Conservation (phyloP, 2,888 invertebrate species). For the Xestia ashworthii region DNA sequence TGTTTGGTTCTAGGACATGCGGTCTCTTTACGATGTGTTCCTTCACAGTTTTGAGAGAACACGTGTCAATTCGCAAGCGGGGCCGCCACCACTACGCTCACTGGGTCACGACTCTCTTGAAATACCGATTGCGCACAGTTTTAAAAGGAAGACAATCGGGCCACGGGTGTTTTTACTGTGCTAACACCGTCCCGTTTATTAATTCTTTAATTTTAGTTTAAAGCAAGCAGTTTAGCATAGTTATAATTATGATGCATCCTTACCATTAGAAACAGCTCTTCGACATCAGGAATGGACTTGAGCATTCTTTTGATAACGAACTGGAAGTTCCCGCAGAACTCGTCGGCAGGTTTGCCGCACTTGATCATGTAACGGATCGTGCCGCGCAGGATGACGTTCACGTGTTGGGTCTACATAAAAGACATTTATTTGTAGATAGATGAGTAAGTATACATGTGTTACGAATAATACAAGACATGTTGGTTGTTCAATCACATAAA, state of each 20-base stretch:
- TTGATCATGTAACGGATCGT: constrained; percentile 96
- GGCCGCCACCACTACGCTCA: background rate
- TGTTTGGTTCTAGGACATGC: background rate
- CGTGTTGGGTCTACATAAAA: constrained; percentile 93
- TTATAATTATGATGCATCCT: constrained; percentile 27
- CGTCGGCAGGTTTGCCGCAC: constrained; percentile 93
- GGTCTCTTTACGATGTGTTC: background rate
- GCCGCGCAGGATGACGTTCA: constrained; percentile 96
- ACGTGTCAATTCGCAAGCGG: background rate
- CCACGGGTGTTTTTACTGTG: background rate
- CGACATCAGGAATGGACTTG: constrained; percentile 94
- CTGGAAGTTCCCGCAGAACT: constrained; percentile 95
- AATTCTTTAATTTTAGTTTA: background rate
- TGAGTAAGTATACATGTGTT: background rate
- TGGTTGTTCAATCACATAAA: background rate
- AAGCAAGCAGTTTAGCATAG: background rate
- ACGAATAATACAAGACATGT: background rate
- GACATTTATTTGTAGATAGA: background rate
- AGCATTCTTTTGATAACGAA: constrained; percentile 94
- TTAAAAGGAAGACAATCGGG: background rate
- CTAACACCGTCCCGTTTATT: background rate
- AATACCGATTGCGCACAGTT: background rate
- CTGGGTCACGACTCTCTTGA: background rate
- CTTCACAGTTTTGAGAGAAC: background rate
- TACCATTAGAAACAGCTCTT: constrained; percentile 95